These are phyloP conservation scores for Gymnoscelis rufifasciata DNA, from an alignment of 2,888 invertebrate species.

Conservation along the genomic window DNA sequence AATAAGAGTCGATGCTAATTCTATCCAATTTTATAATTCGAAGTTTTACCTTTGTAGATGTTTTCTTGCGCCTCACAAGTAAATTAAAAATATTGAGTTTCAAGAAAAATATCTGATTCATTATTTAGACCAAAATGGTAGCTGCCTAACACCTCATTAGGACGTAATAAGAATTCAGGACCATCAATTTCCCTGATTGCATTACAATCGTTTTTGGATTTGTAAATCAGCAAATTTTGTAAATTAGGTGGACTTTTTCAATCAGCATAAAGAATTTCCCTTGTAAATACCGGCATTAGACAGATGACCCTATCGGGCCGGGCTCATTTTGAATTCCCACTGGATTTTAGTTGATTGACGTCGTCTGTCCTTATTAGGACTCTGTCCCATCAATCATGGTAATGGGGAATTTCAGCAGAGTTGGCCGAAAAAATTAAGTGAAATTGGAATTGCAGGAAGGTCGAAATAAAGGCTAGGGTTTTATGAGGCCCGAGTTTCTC, in stretches of 20 bases:
- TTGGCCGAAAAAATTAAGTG: constrained; percentile 30
- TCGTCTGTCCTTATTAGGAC: constrained; percentile 55
- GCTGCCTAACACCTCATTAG: too few species aligned
- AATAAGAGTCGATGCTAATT: too few species aligned
- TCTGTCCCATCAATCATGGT: constrained; percentile 55
- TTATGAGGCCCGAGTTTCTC: background rate
- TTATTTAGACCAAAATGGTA: too few species aligned
- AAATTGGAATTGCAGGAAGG: constrained; percentile 15
- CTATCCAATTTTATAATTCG: too few species aligned
- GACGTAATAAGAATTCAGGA: too few species aligned
- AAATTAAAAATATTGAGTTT: too few species aligned
- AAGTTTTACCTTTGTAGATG: too few species aligned
- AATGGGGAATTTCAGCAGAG: constrained; percentile 44
- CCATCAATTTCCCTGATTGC: too few species aligned
- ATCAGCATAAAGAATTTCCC: background rate
- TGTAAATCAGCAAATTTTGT: background rate
- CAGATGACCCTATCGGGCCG: constrained; percentile 36
- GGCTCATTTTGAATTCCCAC: constrained; percentile 44
- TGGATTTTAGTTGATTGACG: constrained; percentile 46
- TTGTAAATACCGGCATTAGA: constrained; percentile 29
- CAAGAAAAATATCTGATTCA: too few species aligned
- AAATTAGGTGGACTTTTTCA: background rate
- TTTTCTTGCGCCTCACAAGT: too few species aligned
- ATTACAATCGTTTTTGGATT: too few species aligned
- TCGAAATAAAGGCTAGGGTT: background rate